These are phyloP conservation scores for Pomacea canaliculata DNA, from an alignment of 2,888 invertebrate species.

Conservation along the genomic window DNA sequence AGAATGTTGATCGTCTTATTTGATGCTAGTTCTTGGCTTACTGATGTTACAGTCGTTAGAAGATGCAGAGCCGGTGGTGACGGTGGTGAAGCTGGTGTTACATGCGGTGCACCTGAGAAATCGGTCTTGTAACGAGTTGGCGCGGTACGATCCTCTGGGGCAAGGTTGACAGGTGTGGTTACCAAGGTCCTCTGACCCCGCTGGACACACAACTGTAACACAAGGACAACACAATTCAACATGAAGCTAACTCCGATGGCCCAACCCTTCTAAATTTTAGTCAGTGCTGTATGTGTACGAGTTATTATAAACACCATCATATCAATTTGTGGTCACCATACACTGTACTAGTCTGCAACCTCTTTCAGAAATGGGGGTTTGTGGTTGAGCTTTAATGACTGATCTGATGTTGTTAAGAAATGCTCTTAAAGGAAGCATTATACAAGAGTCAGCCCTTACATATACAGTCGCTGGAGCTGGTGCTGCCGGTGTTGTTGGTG, in stretches of 20 bases:
- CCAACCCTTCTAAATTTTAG: no score
- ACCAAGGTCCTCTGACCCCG: constrained; percentile 25
- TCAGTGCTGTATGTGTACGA: no score
- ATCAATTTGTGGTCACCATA: no score
- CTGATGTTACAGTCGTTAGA: background rate
- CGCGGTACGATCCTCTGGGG: constrained; percentile 22
- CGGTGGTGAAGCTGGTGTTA: constrained; percentile 33
- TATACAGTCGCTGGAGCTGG: constrained; percentile 11
- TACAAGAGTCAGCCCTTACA: constrained; percentile 20
- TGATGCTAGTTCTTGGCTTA: background rate
- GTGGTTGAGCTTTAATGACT: no score
- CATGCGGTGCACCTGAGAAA: constrained; percentile 35
- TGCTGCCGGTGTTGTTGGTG: constrained; percentile 17
- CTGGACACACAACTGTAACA: constrained; percentile 25
- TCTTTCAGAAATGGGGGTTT: no score
- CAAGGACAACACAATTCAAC: no score
- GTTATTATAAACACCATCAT: no score
- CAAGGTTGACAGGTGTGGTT: constrained; percentile 19
- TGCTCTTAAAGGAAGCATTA: no score
- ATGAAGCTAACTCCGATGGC: no score
- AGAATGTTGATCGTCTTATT: no score
- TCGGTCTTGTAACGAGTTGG: constrained; percentile 16
- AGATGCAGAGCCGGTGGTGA: constrained; percentile 11
- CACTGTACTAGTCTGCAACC: no score
- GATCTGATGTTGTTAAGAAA: no score